Conservation (phyloP, 2,113 vertebrate species). For the Anas platyrhynchos region DNA sequence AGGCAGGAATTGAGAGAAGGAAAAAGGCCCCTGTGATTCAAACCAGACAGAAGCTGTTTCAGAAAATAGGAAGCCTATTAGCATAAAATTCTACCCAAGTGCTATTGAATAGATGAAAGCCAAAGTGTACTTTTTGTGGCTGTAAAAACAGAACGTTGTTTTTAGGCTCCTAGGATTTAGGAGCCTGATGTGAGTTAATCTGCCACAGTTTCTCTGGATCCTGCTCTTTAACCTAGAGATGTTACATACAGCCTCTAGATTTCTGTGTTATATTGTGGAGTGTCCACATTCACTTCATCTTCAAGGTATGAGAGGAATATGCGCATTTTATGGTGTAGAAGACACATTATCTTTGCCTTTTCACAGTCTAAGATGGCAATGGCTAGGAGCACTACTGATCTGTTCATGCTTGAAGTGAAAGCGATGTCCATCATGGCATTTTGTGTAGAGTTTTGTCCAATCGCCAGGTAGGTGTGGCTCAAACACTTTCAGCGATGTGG, state of each 20-base stretch:
- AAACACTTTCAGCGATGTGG: neutral
- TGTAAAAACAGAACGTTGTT: neutral
- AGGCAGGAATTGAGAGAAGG: neutral
- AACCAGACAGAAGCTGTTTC: neutral
- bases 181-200: constrained; percentile 7
- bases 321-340: neutral
- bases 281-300: neutral
- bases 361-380: neutral
- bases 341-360: neutral
- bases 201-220: neutral
- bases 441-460: neutral
- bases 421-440: neutral
- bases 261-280: neutral
- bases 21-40: neutral
- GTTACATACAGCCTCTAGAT: neutral
- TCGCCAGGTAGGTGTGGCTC: neutral
- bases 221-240: neutral
- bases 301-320: neutral
- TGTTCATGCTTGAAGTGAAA: neutral
- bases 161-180: constrained; percentile 12
- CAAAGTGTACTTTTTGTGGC: neutral
- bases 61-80: neutral
- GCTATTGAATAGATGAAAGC: neutral
- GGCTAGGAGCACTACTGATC: neutral
- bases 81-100: neutral